phyloP scores from a whole-genome alignment of 2,797 vertebrate species.

The Oreortyx pictus region DNA sequence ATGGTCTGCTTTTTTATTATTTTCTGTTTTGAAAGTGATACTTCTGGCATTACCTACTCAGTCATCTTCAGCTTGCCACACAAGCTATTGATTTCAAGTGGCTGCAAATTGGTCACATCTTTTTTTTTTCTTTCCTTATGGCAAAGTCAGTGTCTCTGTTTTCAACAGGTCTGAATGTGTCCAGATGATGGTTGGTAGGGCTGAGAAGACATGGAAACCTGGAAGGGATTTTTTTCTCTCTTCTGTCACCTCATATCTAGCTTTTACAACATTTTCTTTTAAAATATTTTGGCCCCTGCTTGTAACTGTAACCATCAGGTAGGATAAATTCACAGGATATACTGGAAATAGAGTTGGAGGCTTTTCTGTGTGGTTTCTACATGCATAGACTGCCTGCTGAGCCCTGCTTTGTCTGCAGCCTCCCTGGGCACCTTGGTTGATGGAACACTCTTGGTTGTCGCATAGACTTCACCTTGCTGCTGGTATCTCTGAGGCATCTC shows the following conservation, averaged over 20 bases:
- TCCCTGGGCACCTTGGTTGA: not conserved
- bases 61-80: not conserved
- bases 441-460: not conserved
- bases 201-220: not conserved
- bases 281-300: not conserved
- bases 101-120: not conserved
- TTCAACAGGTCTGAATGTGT: not conserved
- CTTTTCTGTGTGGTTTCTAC: not conserved
- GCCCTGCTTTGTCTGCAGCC: fast-evolving
- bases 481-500: not conserved
- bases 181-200: not conserved
- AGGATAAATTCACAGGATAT: fast-evolving
- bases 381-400: not conserved
- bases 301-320: not conserved
- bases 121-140: not conserved
- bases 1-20: not conserved
- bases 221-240: not conserved
- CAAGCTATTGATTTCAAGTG: not conserved
- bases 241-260: not conserved
- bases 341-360: not conserved
- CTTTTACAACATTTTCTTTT: not conserved
- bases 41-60: not conserved
- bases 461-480: fast-evolving
- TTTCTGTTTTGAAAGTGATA: not conserved
- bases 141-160: not conserved